Conservation (phyloP, 2,888 invertebrate species). For the Parnassius mnemosyne region DNA sequence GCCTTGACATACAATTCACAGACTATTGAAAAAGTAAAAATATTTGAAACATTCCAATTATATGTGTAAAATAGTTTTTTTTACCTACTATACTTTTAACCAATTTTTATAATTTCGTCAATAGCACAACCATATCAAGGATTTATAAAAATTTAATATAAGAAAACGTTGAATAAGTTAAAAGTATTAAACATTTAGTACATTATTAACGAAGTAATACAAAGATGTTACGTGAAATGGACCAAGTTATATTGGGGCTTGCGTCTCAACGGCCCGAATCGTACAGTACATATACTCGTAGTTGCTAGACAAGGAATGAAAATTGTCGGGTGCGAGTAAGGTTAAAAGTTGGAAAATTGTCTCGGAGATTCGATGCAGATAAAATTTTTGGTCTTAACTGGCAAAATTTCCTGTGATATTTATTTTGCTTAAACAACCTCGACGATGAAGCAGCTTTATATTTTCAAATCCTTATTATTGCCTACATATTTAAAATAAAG, state of each 20-base stretch:
- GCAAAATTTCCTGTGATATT: conserved; percentile 9
- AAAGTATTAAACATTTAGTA: conserved; percentile 22
- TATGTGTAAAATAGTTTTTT: no score
- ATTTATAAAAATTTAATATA: no score
- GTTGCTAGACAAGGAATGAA: conserved; percentile 20
- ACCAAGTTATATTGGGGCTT: conserved; percentile 61
- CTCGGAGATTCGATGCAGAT: conserved; percentile 23
- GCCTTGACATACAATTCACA: no score
- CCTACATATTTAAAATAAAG: no score
- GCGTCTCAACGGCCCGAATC: conserved; percentile 30
- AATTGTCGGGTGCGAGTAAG: conserved; percentile 25
- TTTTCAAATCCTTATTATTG: neutral
- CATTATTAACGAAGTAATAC: conserved; percentile 42
- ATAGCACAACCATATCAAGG: no score
- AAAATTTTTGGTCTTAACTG: conserved; percentile 19
- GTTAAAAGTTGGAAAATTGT: conserved; percentile 25
- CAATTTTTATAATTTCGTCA: no score
- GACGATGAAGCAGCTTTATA: neutral
- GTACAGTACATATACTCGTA: conserved; percentile 22
- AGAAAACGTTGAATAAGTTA: no score
- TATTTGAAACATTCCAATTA: no score
- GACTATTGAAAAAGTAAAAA: no score
- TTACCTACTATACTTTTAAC: no score
- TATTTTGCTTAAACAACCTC: conserved; percentile 2
- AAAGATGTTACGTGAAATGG: conserved; percentile 46